These are phyloP conservation scores for Melinopterus prodromus DNA, from an alignment of 2,888 invertebrate genomes.

Conservation along the genomic window DNA sequence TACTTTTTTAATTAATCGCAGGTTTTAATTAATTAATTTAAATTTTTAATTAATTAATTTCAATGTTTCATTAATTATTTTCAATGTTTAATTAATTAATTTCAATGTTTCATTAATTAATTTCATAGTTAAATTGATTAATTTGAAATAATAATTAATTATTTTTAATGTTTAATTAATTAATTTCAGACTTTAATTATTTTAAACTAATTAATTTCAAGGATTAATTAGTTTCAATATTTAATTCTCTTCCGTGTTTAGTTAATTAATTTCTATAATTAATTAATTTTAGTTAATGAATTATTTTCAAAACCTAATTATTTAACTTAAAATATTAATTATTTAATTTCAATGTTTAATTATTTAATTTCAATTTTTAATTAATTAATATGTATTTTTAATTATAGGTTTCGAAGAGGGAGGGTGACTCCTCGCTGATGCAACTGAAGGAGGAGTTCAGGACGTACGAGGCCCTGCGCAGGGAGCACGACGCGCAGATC, in stretches of 20 bases:
- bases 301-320: neutral
- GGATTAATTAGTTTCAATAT: too few species aligned
- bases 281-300: neutral
- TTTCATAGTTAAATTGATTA: too few species aligned
- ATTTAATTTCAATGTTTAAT: neutral
- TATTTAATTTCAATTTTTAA: neutral
- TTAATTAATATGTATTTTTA: neutral
- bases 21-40: too few species aligned
- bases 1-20: too few species aligned
- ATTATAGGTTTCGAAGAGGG: slow-evolving; percentile 83
- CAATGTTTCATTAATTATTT: too few species aligned
- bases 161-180: too few species aligned
- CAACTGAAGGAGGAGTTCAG: slow-evolving; percentile 97
- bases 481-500: slow-evolving; percentile 98
- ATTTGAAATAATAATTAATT: too few species aligned
- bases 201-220: too few species aligned
- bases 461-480: slow-evolving; percentile 89
- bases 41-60: too few species aligned
- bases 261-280: neutral
- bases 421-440: slow-evolving; percentile 97
- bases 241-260: neutral
- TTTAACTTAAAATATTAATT: too few species aligned
- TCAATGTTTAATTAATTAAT: too few species aligned
- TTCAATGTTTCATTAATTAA: too few species aligned
- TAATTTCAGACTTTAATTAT: neutral